phyloP scores from a whole-genome alignment of 2,113 vertebrate genomes.

The Syrmaticus mikado region DNA sequence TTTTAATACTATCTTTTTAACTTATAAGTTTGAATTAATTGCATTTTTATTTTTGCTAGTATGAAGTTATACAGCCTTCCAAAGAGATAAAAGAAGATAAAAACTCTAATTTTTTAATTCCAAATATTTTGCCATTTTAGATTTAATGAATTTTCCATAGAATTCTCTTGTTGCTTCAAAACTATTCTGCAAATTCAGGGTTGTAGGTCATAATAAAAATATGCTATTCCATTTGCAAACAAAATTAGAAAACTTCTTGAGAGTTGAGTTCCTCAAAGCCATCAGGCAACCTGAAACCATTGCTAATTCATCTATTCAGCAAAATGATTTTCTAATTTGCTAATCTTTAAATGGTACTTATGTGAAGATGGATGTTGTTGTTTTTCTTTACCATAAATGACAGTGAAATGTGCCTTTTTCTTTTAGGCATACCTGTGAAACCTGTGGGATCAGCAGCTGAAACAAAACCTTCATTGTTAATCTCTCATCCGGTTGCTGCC shows the following conservation, averaged over 20 bases:
- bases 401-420: neutral
- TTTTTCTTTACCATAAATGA: neutral
- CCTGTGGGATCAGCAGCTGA: constrained; percentile 76
- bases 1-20: neutral
- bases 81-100: neutral
- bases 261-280: neutral
- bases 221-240: neutral
- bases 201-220: neutral
- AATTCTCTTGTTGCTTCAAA: neutral
- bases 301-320: neutral
- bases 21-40: neutral
- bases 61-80: neutral
- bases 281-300: neutral
- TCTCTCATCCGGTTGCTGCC: neutral
- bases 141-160: neutral
- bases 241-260: neutral
- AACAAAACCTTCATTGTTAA: constrained; percentile 46
- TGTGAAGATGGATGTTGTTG: neutral
- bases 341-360: neutral
- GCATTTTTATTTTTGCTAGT: neutral
- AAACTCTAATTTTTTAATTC: neutral
- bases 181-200: neutral
- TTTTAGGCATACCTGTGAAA: constrained; percentile 80
- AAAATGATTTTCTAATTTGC: neutral
- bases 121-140: neutral